Percentiles rank a stretch among this genome's conserved stretches.
These are phyloP conservation scores for Numenius arquata DNA, from an alignment of 2,113 vertebrate species.

Conservation along the genomic window DNA sequence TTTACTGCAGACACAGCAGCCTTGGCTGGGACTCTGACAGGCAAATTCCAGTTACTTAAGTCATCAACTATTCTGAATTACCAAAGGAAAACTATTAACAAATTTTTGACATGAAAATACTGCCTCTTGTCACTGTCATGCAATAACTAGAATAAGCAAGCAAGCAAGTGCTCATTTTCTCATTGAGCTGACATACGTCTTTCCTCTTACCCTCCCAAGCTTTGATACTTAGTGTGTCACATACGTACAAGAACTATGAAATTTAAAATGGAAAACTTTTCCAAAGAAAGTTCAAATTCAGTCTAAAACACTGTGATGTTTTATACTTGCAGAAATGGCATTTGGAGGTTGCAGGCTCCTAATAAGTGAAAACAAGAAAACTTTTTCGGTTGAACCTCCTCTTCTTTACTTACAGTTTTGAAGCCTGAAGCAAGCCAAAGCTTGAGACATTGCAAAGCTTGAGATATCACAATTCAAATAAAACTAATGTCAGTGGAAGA, in stretches of 20 bases:
- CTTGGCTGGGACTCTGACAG: slow-evolving; percentile 13
- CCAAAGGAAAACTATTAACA: slow-evolving; percentile 30
- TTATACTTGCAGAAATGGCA: background rate
- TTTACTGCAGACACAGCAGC: background rate
- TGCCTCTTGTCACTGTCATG: slow-evolving; percentile 15
- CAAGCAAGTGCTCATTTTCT: slow-evolving; percentile 22
- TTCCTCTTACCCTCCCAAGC: background rate
- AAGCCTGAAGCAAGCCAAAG: background rate
- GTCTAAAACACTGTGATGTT: background rate
- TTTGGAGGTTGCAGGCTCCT: background rate
- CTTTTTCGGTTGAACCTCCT: background rate
- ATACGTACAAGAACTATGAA: background rate
- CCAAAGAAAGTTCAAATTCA: background rate
- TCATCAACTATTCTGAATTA: slow-evolving; percentile 19
- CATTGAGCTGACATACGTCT: background rate
- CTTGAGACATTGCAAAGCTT: background rate
- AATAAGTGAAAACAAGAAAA: background rate
- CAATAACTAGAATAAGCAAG: background rate
- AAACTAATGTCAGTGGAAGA: background rate
- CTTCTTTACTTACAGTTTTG: background rate
- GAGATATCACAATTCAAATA: background rate
- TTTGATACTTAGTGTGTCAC: background rate
- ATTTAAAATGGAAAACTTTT: background rate
- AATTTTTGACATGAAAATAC: slow-evolving; percentile 5
- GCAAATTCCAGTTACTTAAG: slow-evolving; percentile 17